These are phyloP conservation scores for Aphis craccivora DNA, from an alignment of 1,140 invertebrate genomes.

Conservation along the genomic window DNA sequence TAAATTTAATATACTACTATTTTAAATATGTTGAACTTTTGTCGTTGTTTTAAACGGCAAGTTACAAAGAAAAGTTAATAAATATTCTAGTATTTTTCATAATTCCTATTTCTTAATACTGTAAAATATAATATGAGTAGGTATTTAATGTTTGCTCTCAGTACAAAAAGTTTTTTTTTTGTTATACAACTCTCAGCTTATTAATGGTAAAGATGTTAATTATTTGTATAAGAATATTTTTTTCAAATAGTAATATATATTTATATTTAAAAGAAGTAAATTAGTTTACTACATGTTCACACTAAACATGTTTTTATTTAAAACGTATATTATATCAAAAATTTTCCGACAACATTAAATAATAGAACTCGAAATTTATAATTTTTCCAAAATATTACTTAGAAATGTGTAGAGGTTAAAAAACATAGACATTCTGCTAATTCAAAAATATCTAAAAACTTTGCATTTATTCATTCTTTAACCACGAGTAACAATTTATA, in stretches of 20 bases:
- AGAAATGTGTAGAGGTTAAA: not conserved
- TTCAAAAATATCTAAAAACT: not conserved
- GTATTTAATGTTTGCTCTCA: not conserved
- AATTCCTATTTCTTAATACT: not conserved
- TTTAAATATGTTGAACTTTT: not conserved
- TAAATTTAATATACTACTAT: not conserved
- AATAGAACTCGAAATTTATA: not conserved
- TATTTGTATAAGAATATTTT: not conserved
- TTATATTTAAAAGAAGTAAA: not conserved
- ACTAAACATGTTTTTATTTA: not conserved
- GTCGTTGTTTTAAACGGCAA: not conserved
- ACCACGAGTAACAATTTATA: not conserved
- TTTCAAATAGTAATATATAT: accelerated
- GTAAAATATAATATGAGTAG: not conserved
- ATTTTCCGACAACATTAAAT: not conserved
- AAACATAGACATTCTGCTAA: not conserved
- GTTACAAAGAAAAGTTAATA: not conserved
- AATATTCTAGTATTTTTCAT: not conserved
- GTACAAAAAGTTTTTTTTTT: not conserved
- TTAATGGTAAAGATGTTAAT: not conserved
- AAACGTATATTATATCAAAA: not conserved
- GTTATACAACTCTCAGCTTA: not conserved
- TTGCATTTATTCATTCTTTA: not conserved
- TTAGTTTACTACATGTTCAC: not conserved
- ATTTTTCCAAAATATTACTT: not conserved